These are phyloP conservation scores for Ostrea edulis DNA, from an alignment of 1,140 invertebrate genomes.

Conservation along the genomic window DNA sequence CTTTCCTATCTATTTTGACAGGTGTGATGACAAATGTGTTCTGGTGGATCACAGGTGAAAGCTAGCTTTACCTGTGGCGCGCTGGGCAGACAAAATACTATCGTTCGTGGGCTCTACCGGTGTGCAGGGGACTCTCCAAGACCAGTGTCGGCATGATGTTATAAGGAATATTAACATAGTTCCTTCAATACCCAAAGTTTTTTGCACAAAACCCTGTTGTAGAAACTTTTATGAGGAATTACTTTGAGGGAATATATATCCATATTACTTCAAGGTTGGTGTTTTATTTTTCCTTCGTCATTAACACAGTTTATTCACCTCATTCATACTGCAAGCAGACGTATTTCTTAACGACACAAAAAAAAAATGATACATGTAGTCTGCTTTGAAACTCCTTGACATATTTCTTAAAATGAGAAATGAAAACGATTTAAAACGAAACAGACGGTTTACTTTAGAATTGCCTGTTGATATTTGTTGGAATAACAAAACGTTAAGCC, in stretches of 20 bases:
- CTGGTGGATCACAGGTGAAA: conserved; percentile 6
- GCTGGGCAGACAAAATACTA: conserved; percentile 10
- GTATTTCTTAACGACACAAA: background rate
- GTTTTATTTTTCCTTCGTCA: background rate
- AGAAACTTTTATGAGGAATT: conserved; percentile 29
- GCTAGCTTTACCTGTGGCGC: conserved; percentile 29
- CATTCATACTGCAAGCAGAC: background rate
- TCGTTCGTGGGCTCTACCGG: background rate
- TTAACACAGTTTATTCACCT: background rate
- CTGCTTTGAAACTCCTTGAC: background rate
- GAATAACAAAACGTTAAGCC: no score
- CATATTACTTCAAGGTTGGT: conserved; percentile 1
- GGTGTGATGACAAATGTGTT: conserved; percentile 34
- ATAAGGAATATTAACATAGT: conserved; percentile 14
- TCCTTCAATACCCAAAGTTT: conserved; percentile 1
- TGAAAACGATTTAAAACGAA: no score
- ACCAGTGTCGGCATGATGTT: conserved; percentile 30
- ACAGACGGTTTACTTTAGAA: no score
- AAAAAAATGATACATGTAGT: background rate
- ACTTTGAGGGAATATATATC: background rate
- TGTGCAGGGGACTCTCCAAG: background rate
- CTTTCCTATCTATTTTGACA: conserved; percentile 16
- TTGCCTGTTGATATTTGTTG: no score
- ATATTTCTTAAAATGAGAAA: background rate
- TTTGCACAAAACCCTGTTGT: conserved; percentile 14